Evolutionary conservation across 2,797 vertebrate genomes (phyloP).

Genomic region (Sciurus vulgaris): DNA sequence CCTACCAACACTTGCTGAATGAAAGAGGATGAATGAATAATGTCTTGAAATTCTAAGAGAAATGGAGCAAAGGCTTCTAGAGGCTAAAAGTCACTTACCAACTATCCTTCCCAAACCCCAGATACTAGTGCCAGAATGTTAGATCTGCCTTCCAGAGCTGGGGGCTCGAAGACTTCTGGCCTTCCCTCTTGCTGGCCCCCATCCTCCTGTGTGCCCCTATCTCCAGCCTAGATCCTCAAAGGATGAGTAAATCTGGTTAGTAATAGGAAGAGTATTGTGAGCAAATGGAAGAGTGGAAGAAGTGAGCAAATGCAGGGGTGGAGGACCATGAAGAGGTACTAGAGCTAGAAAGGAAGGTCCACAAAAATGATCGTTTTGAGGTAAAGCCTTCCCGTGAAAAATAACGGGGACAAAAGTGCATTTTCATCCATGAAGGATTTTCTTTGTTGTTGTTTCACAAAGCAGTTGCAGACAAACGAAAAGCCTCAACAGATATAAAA

Average conservation of each 20-base stretch:
- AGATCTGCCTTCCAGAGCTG: background rate
- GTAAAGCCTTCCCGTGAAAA: constrained; percentile 1
- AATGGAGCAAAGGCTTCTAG: background rate
- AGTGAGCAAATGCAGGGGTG: background rate
- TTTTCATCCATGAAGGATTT: background rate
- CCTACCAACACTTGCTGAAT: background rate
- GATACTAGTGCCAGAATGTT: background rate
- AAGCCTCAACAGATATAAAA: background rate
- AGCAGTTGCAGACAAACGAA: background rate
- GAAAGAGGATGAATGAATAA: background rate
- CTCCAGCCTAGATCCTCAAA: background rate
- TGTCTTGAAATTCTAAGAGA: background rate
- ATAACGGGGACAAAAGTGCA: background rate
- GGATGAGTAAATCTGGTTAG: background rate
- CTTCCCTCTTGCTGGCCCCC: background rate
- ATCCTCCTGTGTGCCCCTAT: background rate
- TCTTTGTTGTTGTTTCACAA: background rate
- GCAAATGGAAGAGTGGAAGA: background rate
- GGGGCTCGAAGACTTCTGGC: background rate
- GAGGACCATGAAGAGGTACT: background rate
- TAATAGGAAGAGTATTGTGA: background rate
- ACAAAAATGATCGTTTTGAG: background rate
- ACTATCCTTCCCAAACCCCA: background rate
- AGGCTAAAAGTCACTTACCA: background rate
- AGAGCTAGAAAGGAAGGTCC: background rate